Conservation (phyloP, 92 coral and sea anemone genomes). For the Bergia sp. region DNA sequence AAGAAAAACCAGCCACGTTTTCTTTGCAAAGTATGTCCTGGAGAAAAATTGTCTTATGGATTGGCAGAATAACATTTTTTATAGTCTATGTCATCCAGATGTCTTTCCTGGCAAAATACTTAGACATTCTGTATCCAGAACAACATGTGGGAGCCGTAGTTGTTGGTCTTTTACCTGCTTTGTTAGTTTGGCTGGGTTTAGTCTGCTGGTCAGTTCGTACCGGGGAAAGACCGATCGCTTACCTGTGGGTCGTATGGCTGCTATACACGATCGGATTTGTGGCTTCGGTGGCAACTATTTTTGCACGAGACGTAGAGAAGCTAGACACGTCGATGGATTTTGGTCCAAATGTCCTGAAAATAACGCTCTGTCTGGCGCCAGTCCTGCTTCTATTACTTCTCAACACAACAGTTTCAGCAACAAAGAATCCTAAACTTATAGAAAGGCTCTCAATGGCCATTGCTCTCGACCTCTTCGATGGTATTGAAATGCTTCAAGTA, state of each 20-base stretch:
- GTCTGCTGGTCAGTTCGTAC: background rate
- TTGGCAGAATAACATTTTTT: slow-evolving; percentile 5
- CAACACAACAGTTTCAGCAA: slow-evolving; percentile 38
- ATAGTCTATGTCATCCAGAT: slow-evolving; percentile 4
- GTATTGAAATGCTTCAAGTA: slow-evolving; percentile 58
- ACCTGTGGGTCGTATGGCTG: slow-evolving; percentile 53
- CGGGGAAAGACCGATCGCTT: slow-evolving; percentile 8
- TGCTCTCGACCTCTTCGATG: slow-evolving; percentile 70
- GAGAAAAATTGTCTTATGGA: background rate
- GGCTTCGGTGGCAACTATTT: slow-evolving; percentile 27
- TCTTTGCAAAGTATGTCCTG: background rate
- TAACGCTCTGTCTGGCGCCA: slow-evolving; percentile 72
- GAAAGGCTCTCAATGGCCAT: slow-evolving; percentile 45
- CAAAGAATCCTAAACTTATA: slow-evolving; percentile 40
- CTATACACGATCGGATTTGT: slow-evolving; percentile 32
- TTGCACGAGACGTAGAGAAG: slow-evolving; percentile 41
- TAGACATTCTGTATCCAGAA: background rate
- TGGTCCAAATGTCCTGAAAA: slow-evolving; percentile 74
- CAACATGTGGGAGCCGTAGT: background rate
- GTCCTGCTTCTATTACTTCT: slow-evolving; percentile 63
- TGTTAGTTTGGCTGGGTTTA: background rate
- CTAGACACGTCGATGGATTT: slow-evolving; percentile 45
- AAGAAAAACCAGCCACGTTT: no score
- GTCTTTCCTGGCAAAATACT: slow-evolving; percentile 14
- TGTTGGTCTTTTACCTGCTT: background rate